Conservation (phyloP, 2,888 invertebrate genomes). For the Neoitamus cyanurus region DNA sequence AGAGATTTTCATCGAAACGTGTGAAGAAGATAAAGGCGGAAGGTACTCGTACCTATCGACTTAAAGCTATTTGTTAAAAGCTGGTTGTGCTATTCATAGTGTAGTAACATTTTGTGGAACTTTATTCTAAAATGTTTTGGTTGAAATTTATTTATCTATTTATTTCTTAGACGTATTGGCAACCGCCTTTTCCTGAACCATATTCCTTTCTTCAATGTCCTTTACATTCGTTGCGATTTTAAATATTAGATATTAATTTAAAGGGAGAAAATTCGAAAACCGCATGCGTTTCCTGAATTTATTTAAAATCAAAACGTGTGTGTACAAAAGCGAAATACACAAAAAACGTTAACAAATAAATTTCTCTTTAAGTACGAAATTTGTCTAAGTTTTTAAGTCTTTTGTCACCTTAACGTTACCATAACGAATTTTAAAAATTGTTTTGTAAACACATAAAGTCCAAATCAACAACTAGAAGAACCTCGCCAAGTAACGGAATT, state of each 20-base stretch:
- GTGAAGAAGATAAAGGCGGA: too few species aligned
- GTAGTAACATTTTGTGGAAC: too few species aligned
- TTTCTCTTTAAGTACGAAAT: neutral
- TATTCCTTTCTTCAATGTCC: neutral
- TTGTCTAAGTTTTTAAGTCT: conserved; percentile 8
- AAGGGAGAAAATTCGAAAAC: neutral
- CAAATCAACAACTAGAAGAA: conserved; percentile 42
- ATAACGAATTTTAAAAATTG: conserved; percentile 34
- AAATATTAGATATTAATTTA: neutral
- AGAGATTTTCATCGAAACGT: too few species aligned
- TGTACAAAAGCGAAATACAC: neutral
- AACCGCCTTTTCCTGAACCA: neutral
- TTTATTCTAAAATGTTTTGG: too few species aligned
- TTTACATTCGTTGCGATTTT: neutral
- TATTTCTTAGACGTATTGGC: neutral
- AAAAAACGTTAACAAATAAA: neutral
- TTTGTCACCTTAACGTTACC: conserved; percentile 29
- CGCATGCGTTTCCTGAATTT: neutral
- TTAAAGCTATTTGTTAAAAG: too few species aligned
- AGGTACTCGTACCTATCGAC: too few species aligned
- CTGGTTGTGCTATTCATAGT: too few species aligned
- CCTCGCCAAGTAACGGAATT: conserved; percentile 29
- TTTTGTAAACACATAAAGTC: conserved; percentile 27
- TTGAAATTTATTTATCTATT: too few species aligned
- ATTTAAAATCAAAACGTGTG: neutral